Conservation (phyloP, 2,888 invertebrate species). For the Drosophila flavopinicola region DNA sequence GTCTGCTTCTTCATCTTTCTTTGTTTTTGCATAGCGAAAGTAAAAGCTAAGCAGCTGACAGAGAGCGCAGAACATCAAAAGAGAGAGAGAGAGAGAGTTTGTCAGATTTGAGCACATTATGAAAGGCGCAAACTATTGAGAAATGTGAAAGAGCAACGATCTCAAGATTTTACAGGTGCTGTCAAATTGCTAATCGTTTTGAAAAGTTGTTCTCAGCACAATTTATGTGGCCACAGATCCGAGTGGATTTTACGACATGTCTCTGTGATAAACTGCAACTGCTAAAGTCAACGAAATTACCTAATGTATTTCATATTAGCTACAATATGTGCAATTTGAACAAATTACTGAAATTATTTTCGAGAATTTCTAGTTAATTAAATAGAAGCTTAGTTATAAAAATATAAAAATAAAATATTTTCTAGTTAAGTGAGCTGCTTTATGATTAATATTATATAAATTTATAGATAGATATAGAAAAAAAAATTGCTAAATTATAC, state of each 20-base stretch:
- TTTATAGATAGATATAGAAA: too few relatives aligned
- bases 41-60: slow-evolving; percentile 52
- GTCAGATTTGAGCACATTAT: slow-evolving; percentile 7
- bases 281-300: slow-evolving; percentile 2
- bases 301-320: too few relatives aligned
- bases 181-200: slow-evolving; percentile 29
- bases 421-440: too few relatives aligned
- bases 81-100: slow-evolving; percentile 1
- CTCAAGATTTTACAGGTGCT: slow-evolving; percentile 21
- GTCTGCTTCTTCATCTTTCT: slow-evolving; percentile 8
- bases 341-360: background rate
- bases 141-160: slow-evolving; percentile 35
- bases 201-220: slow-evolving; percentile 2
- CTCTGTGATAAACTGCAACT: background rate
- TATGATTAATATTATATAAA: too few relatives aligned
- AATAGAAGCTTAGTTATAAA: too few relatives aligned
- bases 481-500: too few relatives aligned
- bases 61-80: too few relatives aligned
- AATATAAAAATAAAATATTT: too few relatives aligned
- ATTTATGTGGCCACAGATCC: slow-evolving; percentile 14
- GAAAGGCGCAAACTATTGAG: slow-evolving; percentile 21
- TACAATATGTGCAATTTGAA: background rate
- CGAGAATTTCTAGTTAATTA: background rate
- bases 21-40: slow-evolving; percentile 57
- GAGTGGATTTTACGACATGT: slow-evolving; percentile 11